Evolutionary conservation across 37 sponge, comb jelly and placozoan species (phyloP), one percentile per base, ranked within the genome.

Genomic region (Spongilla lacustris): DNA sequence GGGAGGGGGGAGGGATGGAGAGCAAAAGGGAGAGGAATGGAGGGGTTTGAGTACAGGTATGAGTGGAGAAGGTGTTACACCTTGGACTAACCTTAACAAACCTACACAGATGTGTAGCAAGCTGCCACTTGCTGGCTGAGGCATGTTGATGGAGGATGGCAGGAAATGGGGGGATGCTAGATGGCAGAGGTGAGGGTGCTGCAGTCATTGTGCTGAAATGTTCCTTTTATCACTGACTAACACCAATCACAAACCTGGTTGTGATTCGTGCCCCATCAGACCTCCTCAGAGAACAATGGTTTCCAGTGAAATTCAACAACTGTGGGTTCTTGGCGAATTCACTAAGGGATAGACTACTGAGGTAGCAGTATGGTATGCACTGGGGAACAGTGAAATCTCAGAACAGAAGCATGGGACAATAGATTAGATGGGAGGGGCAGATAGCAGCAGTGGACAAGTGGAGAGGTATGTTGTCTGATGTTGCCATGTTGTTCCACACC

Each of bases 261-360:
- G 85, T 81, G 41, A 98, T 91, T n/a, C 93, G 71, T 46, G 96
- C 95, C 10, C 98, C 98, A 81, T 98, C 98, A 41, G 91, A 83
- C 27, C 98, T 66, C 24, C 96, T 76, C 66, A 98, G 82, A 10
- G 85, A 91, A 76, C 95, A 94, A 66, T 89, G 91, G 75, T 86
- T 89, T 9, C 93, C 96, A 28, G 79, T 80, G 72, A 94, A 98
- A 50, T 75, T 77, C 23, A 96, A 77, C 36, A 98, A 73, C 22
- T 92, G 91, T 68, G 98, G 95, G 79, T 77, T 92, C 91, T 92
- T 93, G 30, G 88, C 80, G 86, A 95, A 94, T 36, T 91, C 94
- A 85, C 98, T 98, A 78, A 38, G n/a, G n/a, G n/a, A n/a, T n/a
- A n/a, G n/a, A n/a, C n/a, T n/a, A n/a, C n/a, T n/a, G n/a, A n/a